Evolutionary conservation across 2,888 invertebrate species (phyloP).

Genomic region (Tineola bisselliella): DNA sequence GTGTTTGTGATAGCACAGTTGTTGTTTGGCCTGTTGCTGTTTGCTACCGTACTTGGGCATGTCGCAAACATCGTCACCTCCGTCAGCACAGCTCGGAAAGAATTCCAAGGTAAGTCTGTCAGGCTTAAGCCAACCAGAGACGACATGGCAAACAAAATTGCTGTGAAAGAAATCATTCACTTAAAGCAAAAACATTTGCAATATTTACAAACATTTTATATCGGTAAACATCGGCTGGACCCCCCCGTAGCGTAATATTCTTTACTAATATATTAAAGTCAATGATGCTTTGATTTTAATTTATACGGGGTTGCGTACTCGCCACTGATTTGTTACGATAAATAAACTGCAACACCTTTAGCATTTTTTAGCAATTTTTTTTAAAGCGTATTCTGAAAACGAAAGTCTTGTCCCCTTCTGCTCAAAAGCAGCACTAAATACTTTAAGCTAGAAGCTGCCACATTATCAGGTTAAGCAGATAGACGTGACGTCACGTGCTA

Average conservation of each 20-base stretch:
- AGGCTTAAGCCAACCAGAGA: no score
- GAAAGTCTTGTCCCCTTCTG: not conserved
- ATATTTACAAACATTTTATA: no score
- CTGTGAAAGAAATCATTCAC: no score
- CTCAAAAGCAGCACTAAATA: not conserved
- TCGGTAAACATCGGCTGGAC: no score
- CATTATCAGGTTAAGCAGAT: conserved; percentile 48
- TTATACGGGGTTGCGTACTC: no score
- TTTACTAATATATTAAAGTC: no score
- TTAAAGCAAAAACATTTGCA: no score
- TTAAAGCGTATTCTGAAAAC: not conserved
- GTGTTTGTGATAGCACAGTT: conserved; percentile 95
- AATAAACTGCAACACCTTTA: no score
- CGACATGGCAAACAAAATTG: no score
- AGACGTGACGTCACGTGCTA: conserved; percentile 38
- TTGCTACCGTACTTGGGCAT: conserved; percentile 96
- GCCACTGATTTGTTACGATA: no score
- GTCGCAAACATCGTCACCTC: conserved; percentile 98
- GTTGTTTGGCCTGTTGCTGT: conserved; percentile 92
- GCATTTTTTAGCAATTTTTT: not conserved
- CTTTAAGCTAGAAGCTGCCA: conserved; percentile 23
- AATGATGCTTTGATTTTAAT: no score
- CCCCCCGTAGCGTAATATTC: no score
- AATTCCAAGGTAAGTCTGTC: conserved; percentile 91
- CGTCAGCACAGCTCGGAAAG: conserved; percentile 95